A percentile compares a stretch with the other conserved stretches of the same genome.
These are phyloP conservation scores for Sebastes diaconus DNA, from an alignment of 2,797 vertebrate genomes.

Conservation along the genomic window DNA sequence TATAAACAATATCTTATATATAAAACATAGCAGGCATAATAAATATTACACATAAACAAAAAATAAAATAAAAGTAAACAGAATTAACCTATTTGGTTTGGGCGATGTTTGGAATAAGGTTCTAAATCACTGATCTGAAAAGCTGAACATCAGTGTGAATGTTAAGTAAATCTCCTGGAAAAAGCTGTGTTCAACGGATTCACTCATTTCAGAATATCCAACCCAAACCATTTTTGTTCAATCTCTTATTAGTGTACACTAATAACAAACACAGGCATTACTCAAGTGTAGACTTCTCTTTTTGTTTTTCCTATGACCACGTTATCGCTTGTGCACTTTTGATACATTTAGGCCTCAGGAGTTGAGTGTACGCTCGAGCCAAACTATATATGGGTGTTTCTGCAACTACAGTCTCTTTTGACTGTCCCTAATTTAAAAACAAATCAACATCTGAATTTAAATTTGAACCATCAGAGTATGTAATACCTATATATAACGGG, in stretches of 20 bases:
- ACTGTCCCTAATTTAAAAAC: too few species aligned
- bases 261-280: not conserved
- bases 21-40: slow-evolving; percentile 84
- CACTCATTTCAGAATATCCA: slow-evolving; percentile 41
- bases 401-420: too few species aligned
- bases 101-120: slow-evolving; percentile 61
- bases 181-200: slow-evolving; percentile 29
- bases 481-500: too few species aligned
- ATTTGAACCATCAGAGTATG: too few species aligned
- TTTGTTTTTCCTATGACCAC: not conserved
- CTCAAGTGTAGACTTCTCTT: slow-evolving; percentile 15
- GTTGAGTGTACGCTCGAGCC: slow-evolving; percentile 17
- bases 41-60: slow-evolving; percentile 83
- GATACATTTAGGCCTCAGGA: not conserved
- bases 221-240: slow-evolving; percentile 44
- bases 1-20: slow-evolving; percentile 83
- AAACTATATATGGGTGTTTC: not conserved
- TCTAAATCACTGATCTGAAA: slow-evolving; percentile 44
- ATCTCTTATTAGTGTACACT: slow-evolving; percentile 1
- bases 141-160: slow-evolving; percentile 42
- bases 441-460: too few species aligned
- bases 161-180: slow-evolving; percentile 41
- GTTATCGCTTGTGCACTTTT: not conserved
- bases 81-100: slow-evolving; percentile 76
- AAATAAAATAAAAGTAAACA: slow-evolving; percentile 72